Conservation (phyloP, 1,140 invertebrate genomes). For the Phocides pigmalion region DNA sequence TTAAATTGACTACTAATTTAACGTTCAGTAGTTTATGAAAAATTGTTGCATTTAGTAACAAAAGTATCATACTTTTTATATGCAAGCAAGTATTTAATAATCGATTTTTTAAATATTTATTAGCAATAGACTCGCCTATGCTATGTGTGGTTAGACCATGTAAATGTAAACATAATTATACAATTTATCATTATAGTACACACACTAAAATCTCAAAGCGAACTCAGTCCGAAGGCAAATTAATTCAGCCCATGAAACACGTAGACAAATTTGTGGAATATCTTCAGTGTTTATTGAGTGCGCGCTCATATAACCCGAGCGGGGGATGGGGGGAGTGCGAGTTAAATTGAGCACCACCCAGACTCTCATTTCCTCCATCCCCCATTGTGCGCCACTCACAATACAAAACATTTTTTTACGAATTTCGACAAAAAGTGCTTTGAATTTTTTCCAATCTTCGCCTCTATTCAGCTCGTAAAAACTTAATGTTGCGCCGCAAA, state of each 20-base stretch:
- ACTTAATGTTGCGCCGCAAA: slow-evolving; percentile 70
- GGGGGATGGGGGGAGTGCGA: slow-evolving; percentile 49
- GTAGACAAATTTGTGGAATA: slow-evolving; percentile 47
- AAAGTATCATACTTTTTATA: no score
- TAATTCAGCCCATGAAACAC: slow-evolving; percentile 43
- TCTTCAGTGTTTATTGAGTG: slow-evolving; percentile 48
- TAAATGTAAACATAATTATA: no score
- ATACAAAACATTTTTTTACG: slow-evolving; percentile 82
- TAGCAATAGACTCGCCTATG: no score
- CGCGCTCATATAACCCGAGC: slow-evolving; percentile 42
- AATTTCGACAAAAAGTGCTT: slow-evolving; percentile 81
- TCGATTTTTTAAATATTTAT: no score
- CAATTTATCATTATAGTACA: background rate
- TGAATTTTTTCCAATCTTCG: slow-evolving; percentile 83
- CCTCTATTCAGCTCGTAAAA: slow-evolving; percentile 76
- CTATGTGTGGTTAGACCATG: no score
- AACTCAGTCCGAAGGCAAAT: slow-evolving; percentile 29
- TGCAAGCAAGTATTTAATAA: no score
- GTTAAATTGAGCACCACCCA: slow-evolving; percentile 79
- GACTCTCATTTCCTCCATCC: slow-evolving; percentile 79
- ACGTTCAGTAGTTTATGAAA: no score
- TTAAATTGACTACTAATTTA: no score
- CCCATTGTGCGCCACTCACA: slow-evolving; percentile 79
- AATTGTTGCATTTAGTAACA: no score
- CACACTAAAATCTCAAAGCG: background rate